Base-by-base conservation (phyloP, 2,797 vertebrate species). In the Crax fasciolata region DNA sequence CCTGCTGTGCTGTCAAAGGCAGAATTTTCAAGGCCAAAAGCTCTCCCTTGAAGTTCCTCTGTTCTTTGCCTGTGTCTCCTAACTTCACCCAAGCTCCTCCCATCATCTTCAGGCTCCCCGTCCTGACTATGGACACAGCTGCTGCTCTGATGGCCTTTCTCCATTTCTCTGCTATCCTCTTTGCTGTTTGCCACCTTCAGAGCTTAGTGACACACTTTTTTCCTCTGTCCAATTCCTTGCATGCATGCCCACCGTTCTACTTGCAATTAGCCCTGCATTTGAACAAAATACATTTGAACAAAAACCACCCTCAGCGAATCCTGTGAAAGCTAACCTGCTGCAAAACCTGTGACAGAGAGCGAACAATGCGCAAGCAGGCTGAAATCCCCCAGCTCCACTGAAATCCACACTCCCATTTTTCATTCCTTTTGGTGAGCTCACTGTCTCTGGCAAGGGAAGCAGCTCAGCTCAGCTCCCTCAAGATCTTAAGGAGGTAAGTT, bases 351-450 rank as follows among this genome's bases (percentile, higher is more conserved):
- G 74, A 58, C 62, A 83, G 75, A 55, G 55, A 48, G 54, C 0
- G 1, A 96, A 75, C 46, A 67, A 70, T 63, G 63, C 52, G 68
- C 28, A 76, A 71, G 14, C 25, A 74, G 49, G 61, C 58, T 73
- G 62, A 86, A 96, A 63, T 66, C n/a, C 71, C n/a, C 48, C 1
- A 3, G 76, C 73, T 91, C 48, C 43, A 49, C 62, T 51, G 80
- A 90, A 89, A 94, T 84, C 74, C 68, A 25, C 78, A 76, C 8
- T 63, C 43, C 23, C 57, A 25, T 86, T 87, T 87, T 91, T 91
- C 39, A 75, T 44, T 76, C 48, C 55, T 84, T 92, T 81, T 25
- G 27, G 51, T 57, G 66, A 93, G 59, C 11, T 93, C 38, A 35
- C n/a, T 59, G 72, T 17, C 27, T 63, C 87, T 84, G 41, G 44